Evolutionary conservation across 2,888 invertebrate genomes (phyloP).

Genomic region (Anagyrus pseudococci): DNA sequence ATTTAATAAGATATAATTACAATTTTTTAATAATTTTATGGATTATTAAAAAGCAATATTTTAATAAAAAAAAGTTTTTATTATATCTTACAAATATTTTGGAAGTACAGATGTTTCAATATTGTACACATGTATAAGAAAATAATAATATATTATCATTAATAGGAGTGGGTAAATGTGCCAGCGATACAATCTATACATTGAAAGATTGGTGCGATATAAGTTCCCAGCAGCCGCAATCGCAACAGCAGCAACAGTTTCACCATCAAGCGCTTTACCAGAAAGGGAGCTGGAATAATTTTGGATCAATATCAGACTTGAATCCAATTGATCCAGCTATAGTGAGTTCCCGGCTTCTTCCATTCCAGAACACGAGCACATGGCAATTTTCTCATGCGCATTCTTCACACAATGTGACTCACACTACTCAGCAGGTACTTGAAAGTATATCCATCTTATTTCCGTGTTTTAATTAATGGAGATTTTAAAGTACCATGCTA

Average conservation of each 20-base stretch:
- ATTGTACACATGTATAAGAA: neutral
- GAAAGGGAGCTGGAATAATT: slow-evolving; percentile 59
- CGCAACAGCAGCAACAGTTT: slow-evolving; percentile 61
- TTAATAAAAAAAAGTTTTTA: no score
- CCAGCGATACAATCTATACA: slow-evolving; percentile 55
- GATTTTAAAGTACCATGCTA: slow-evolving; percentile 15
- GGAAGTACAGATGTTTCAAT: neutral
- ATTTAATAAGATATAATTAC: no score
- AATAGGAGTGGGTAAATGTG: slow-evolving; percentile 55
- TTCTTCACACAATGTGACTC: slow-evolving; percentile 55
- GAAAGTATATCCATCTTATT: slow-evolving; percentile 10
- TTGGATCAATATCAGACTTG: slow-evolving; percentile 76
- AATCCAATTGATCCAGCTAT: slow-evolving; percentile 94
- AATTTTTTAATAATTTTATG: no score
- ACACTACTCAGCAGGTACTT: slow-evolving; percentile 58
- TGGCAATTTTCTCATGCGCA: slow-evolving; percentile 60
- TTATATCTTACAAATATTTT: no score
- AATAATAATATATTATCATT: neutral
- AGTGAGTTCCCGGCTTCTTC: slow-evolving; percentile 72
- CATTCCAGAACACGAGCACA: slow-evolving; percentile 57
- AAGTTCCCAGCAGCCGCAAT: slow-evolving; percentile 47
- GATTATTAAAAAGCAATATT: no score
- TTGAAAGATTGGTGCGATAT: slow-evolving; percentile 65
- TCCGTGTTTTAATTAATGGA: slow-evolving; percentile 13
- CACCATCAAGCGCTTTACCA: slow-evolving; percentile 59